Percentiles rank a stretch among this genome's conserved stretches.
phyloP scores from a whole-genome alignment of 2,797 vertebrate species.

The Geotria australis region DNA sequence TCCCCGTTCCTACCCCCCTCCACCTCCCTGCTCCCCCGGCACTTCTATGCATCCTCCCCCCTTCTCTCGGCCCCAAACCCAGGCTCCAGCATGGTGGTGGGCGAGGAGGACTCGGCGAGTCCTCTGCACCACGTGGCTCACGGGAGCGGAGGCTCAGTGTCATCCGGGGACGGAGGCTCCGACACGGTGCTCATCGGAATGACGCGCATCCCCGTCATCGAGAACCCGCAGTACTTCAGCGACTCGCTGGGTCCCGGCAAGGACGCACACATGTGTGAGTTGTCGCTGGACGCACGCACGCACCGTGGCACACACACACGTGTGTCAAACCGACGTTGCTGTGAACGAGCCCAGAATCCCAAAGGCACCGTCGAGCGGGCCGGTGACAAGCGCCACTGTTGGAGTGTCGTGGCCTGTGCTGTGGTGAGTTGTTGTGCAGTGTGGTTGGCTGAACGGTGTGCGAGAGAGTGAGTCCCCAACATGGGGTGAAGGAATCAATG shows the following conservation, averaged over 20 bases:
- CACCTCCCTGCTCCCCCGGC: not conserved
- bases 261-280: slow-evolving; percentile 72
- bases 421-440: too few species aligned
- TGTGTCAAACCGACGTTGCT: too few species aligned
- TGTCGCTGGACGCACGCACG: slow-evolving; percentile 4
- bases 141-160: slow-evolving; percentile 61
- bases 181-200: slow-evolving; percentile 87
- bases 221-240: slow-evolving; percentile 96
- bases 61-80: slow-evolving; percentile 4
- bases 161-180: slow-evolving; percentile 72
- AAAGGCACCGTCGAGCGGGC: too few species aligned
- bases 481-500: too few species aligned
- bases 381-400: too few species aligned
- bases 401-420: too few species aligned
- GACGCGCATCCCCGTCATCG: slow-evolving; percentile 96
- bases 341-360: too few species aligned
- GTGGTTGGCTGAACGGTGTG: too few species aligned
- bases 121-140: slow-evolving; percentile 92
- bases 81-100: slow-evolving; percentile 85
- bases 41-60: not conserved
- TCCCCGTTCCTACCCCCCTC: not conserved
- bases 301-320: too few species aligned
- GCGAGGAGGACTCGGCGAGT: slow-evolving; percentile 80
- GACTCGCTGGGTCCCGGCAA: slow-evolving; percentile 76
- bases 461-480: too few species aligned